Evolutionary conservation across 1,140 invertebrate species (phyloP), one percentile per base, ranked within the genome.

Genomic region (Araneus ventricosus): DNA sequence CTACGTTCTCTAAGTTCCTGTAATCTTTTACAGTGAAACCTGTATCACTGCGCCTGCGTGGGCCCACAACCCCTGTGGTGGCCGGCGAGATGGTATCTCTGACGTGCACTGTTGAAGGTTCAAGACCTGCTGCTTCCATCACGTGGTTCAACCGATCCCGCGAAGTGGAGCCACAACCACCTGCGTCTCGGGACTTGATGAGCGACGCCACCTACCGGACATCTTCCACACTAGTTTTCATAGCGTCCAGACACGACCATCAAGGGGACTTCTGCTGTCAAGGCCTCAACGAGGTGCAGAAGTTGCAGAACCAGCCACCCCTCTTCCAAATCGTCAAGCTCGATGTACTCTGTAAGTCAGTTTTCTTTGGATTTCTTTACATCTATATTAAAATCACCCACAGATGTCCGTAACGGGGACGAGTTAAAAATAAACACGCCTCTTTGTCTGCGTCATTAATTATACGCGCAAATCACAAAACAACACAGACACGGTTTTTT

Each of bases 91-190:
- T 94, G 94, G 94, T 95, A 0, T 93, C 94, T 20, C 61, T 95
- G 0, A 94, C 94, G 0, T 95, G 95, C 85, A 93, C 91, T 0
- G 94, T 94, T 0, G 94, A 94, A 20, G 95, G 95, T 24, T 94
- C 95, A 2, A 88, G 95, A 92, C 95, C 95, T n/a, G 94, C 94
- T 6, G 95, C 95, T 4, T 92, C 90, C 22, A 95, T 95, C 52
- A 94, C 93, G 30, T 95, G 95, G 95, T 95, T 94, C 91, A 95
- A 95, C 91, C 79, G 94, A 22, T 94, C 94, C 6, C 90, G 94
- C 67, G 89, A 94, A 27, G 94, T 95, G 1, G 52, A 82, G 4
- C 94, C 94, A 0, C 93, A 94, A 61, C 94, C 94, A 17, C 63
- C 91, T 2, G 61, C 94, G 1, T 94, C 92, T 4, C 93, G 87